phyloP scores from a whole-genome alignment of 2,888 invertebrate genomes.

The Diploptera punctata region DNA sequence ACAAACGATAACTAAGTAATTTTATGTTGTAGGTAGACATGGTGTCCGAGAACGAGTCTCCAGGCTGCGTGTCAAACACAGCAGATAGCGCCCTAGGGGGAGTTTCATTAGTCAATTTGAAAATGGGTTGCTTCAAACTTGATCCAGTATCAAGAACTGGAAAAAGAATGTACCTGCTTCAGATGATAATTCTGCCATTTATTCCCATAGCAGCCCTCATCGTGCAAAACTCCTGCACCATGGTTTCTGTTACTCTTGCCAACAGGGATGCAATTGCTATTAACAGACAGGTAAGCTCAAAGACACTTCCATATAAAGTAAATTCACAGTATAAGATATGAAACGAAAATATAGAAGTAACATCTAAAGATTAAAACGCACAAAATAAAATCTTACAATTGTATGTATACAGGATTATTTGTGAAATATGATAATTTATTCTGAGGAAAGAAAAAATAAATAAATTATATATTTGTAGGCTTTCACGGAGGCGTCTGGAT shows the following conservation, averaged over 20 bases:
- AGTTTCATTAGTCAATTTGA: slow-evolving; percentile 17
- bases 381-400: too few species aligned
- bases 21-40: too few species aligned
- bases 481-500: too few species aligned
- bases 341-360: too few species aligned
- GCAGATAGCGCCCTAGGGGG: neutral
- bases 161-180: slow-evolving; percentile 58
- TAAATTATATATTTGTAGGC: too few species aligned
- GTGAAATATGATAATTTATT: too few species aligned
- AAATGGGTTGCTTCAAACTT: slow-evolving; percentile 44
- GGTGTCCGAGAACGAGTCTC: neutral
- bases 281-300: slow-evolving; percentile 57
- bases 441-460: too few species aligned
- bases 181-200: slow-evolving; percentile 63
- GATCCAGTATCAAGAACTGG: slow-evolving; percentile 51
- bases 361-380: too few species aligned
- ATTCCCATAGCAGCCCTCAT: slow-evolving; percentile 63
- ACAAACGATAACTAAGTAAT: too few species aligned
- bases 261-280: slow-evolving; percentile 59
- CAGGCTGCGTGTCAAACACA: neutral
- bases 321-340: too few species aligned
- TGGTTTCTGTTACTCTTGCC: slow-evolving; percentile 59
- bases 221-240: slow-evolving; percentile 61
- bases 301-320: too few species aligned
- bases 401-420: too few species aligned